Evolutionary conservation across 2,888 invertebrate species (phyloP).

Genomic region (Leptodirus hochenwartii): DNA sequence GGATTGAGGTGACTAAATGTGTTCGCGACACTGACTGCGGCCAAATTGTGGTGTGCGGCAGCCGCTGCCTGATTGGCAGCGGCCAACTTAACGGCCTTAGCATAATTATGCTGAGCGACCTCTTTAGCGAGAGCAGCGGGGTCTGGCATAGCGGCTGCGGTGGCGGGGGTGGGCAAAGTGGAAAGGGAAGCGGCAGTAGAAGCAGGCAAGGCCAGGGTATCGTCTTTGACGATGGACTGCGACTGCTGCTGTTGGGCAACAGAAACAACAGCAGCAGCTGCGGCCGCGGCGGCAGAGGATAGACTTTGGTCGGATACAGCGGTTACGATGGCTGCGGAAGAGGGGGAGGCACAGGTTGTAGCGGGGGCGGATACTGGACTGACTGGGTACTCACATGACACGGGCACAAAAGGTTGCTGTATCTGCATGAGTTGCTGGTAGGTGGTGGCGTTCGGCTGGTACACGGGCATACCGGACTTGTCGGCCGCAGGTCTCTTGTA

Average conservation of each 20-base stretch:
- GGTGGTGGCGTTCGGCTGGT: slow-evolving; percentile 79
- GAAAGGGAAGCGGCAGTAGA: slow-evolving; percentile 7
- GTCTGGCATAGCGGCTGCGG: slow-evolving; percentile 27
- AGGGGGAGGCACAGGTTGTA: slow-evolving; percentile 19
- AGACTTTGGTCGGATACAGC: slow-evolving; percentile 14
- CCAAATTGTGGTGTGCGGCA: slow-evolving; percentile 14
- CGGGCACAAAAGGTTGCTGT: slow-evolving; percentile 93
- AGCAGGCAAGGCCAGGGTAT: slow-evolving; percentile 10
- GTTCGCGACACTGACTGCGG: too few species aligned
- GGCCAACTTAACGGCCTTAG: slow-evolving; percentile 50
- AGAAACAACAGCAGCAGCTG: too few species aligned
- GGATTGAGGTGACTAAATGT: slow-evolving; percentile 33
- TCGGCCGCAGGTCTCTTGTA: slow-evolving; percentile 92
- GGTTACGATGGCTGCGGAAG: slow-evolving; percentile 18
- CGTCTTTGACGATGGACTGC: slow-evolving; percentile 5
- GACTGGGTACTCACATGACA: slow-evolving; percentile 86
- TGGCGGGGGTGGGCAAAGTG: slow-evolving; percentile 14
- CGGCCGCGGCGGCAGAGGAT: slow-evolving; percentile 13
- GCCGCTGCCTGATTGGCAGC: slow-evolving; percentile 21
- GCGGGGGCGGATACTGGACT: slow-evolving; percentile 15
- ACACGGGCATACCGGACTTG: slow-evolving; percentile 91
- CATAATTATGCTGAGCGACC: slow-evolving; percentile 68
- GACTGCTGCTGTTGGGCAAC: slow-evolving; percentile 7
- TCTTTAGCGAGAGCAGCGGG: slow-evolving; percentile 57
- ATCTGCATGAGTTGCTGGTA: slow-evolving; percentile 90